Evolutionary conservation across 2,888 invertebrate species (phyloP).

Genomic region (Patella ulyssiponensis): DNA sequence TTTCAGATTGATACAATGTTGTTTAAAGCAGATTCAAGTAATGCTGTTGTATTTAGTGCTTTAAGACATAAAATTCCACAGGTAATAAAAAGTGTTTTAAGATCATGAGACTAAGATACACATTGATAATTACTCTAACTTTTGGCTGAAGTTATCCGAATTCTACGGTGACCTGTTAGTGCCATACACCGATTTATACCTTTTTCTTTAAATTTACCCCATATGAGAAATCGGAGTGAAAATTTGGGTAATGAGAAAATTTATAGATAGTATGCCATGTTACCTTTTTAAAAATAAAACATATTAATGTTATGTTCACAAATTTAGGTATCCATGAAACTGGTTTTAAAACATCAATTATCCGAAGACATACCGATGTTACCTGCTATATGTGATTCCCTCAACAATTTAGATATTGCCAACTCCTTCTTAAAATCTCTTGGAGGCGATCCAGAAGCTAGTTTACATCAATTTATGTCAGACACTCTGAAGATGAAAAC

Average conservation of each 20-base stretch:
- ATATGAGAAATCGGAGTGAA: no score
- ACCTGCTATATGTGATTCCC: conserved; percentile 43
- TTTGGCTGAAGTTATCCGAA: no score
- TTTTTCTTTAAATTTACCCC: no score
- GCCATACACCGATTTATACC: no score
- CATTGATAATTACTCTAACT: no score
- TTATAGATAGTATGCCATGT: no score
- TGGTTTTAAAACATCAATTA: conserved; percentile 41
- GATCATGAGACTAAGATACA: no score
- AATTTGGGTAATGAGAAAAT: no score
- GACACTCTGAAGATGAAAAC: conserved; percentile 50
- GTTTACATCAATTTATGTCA: conserved; percentile 49
- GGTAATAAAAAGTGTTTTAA: conserved; percentile 31
- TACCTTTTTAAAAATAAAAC: no score
- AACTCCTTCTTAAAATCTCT: conserved; percentile 45
- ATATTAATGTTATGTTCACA: no score
- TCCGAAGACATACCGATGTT: conserved; percentile 37
- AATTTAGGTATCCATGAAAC: conserved; percentile 16
- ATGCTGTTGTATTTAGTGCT: conserved; percentile 46
- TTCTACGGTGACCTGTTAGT: no score
- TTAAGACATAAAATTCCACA: conserved; percentile 52
- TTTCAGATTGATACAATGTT: conserved; percentile 51
- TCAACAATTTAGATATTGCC: conserved; percentile 48
- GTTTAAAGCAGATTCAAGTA: conserved; percentile 55
- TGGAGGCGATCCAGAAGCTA: conserved; percentile 34